phyloP scores from a whole-genome alignment of 2,113 vertebrate genomes.

The Bagarius yarrelli region DNA sequence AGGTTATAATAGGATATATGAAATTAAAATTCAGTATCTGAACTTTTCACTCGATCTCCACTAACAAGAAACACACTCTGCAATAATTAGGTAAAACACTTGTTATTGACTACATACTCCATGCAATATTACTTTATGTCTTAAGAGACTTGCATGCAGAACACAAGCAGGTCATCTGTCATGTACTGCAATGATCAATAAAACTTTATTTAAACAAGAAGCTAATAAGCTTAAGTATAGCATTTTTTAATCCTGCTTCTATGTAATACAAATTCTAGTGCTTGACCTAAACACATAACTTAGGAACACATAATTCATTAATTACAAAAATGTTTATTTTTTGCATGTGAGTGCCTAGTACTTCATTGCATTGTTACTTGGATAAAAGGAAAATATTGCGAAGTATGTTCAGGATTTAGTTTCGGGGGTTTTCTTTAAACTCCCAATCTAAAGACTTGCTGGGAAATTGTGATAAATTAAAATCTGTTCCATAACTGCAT shows the following conservation, averaged over 20 bases:
- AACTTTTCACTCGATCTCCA: not conserved
- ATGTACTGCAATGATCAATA: not conserved
- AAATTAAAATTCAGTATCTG: not conserved
- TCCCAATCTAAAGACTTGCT: not conserved
- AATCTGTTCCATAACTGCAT: conserved; percentile 1
- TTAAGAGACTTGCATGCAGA: not conserved
- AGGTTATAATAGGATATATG: not conserved
- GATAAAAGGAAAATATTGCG: not conserved
- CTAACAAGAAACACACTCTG: not conserved
- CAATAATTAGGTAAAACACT: not conserved
- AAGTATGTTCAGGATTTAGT: not conserved
- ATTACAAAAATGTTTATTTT: no score
- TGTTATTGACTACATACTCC: not conserved
- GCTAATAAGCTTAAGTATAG: not conserved
- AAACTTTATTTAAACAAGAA: not conserved
- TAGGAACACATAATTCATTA: not conserved
- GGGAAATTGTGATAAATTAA: not conserved
- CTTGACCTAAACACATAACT: not conserved
- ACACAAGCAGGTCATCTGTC: not conserved
- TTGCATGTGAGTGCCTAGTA: not conserved
- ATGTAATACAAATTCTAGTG: not conserved
- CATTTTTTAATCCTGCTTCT: not conserved
- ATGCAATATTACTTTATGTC: not conserved
- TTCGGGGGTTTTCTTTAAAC: not conserved
- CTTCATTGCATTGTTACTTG: not conserved